Evolutionary conservation across 1,140 invertebrate genomes (phyloP).

Genomic region (Eriosoma lanigerum): DNA sequence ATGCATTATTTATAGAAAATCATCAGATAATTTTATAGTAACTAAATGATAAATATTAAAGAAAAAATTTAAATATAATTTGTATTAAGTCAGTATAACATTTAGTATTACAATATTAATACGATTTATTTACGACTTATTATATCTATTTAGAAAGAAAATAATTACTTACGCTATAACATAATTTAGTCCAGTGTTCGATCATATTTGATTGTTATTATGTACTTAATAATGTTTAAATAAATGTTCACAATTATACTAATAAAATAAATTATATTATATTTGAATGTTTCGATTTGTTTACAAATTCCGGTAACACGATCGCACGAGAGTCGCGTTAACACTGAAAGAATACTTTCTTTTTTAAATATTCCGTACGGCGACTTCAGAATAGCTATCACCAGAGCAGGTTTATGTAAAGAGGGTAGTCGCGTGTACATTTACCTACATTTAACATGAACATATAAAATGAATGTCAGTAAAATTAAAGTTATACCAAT

Average conservation of each 20-base stretch:
- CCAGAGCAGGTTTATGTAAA: slow-evolving; percentile 19
- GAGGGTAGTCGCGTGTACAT: background rate
- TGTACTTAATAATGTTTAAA: background rate
- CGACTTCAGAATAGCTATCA: background rate
- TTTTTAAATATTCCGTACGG: slow-evolving; percentile 1
- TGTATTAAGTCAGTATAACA: too few relatives aligned
- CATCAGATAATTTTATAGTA: too few relatives aligned
- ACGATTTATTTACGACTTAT: too few relatives aligned
- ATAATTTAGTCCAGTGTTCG: background rate
- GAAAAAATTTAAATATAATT: too few relatives aligned
- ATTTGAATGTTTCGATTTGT: background rate
- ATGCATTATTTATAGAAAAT: too few relatives aligned
- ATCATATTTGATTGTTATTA: background rate
- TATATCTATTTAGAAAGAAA: too few relatives aligned
- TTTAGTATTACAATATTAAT: too few relatives aligned
- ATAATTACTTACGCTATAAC: slow-evolving; percentile 7
- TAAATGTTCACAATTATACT: background rate
- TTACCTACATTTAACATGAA: background rate
- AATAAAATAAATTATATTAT: background rate
- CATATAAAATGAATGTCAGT: background rate
- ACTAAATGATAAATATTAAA: too few relatives aligned
- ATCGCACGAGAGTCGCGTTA: slow-evolving; percentile 24
- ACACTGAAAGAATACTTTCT: slow-evolving; percentile 45
- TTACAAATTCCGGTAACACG: background rate
- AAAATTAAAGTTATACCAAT: too few relatives aligned